phyloP scores from a whole-genome alignment of 2,113 vertebrate species.

The Cepphus grylle region DNA sequence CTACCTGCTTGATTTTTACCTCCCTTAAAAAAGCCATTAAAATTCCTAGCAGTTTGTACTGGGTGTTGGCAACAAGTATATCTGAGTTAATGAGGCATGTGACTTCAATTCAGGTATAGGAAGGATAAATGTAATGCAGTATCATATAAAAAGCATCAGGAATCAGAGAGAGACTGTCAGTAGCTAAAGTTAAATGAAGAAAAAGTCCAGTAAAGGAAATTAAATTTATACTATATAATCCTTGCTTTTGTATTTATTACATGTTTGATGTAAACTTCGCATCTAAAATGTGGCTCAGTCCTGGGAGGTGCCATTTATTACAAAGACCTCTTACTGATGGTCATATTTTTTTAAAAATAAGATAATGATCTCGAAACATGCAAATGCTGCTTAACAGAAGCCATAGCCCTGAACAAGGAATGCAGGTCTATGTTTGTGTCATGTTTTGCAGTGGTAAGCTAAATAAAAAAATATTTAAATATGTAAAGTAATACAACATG shows the following conservation, averaged over 20 bases:
- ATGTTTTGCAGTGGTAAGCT: not conserved
- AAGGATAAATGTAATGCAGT: conserved; percentile 1
- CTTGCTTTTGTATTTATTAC: not conserved
- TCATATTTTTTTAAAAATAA: not conserved
- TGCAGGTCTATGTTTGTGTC: not conserved
- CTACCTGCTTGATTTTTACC: not conserved
- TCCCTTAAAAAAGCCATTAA: not conserved
- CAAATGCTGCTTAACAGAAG: not conserved
- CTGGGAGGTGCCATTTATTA: not conserved
- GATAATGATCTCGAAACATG: not conserved
- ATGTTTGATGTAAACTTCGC: not conserved
- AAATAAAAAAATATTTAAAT: not conserved
- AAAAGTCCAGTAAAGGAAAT: not conserved
- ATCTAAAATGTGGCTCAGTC: not conserved
- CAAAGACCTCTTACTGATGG: not conserved
- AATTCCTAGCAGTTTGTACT: not conserved
- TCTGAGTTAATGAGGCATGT: conserved; percentile 14
- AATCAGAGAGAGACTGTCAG: not conserved
- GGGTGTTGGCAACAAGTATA: not conserved
- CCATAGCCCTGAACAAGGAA: not conserved
- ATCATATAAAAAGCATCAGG: not conserved
- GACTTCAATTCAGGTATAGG: not conserved
- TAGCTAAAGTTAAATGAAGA: conserved; percentile 11
- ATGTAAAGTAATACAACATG: not conserved
- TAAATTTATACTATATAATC: not conserved